Conservation (phyloP, 2,888 invertebrate genomes). For the Ochropleura leucogaster region DNA sequence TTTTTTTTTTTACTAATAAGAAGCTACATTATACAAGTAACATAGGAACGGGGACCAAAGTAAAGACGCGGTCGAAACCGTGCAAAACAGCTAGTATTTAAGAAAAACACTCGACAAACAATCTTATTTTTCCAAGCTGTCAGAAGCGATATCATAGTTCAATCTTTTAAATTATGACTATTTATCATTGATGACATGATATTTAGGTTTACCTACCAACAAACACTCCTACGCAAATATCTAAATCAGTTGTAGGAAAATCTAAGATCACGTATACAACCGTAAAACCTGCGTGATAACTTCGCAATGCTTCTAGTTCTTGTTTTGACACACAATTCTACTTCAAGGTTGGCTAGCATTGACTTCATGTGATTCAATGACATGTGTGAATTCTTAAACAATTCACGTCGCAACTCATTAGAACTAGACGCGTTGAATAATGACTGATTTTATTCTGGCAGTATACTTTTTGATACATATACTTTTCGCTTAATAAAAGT, state of each 20-base stretch:
- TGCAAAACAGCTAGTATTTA: neutral
- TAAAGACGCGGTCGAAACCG: no score
- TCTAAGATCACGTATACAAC: conserved; percentile 56
- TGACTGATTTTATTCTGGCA: conserved; percentile 11
- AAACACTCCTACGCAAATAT: neutral
- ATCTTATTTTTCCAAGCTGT: neutral
- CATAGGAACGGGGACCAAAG: no score
- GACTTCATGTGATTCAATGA: conserved; percentile 59
- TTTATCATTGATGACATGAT: conserved; percentile 9
- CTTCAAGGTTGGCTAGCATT: conserved; percentile 54
- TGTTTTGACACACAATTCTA: conserved; percentile 67
- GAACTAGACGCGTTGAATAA: neutral
- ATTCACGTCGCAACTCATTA: conserved; percentile 44
- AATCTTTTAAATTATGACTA: neutral
- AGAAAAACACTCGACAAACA: neutral
- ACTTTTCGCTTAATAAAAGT: neutral
- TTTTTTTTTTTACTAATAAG: no score
- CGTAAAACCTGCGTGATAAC: conserved; percentile 64
- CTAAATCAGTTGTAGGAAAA: conserved; percentile 26
- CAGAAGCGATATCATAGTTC: neutral
- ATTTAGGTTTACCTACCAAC: neutral
- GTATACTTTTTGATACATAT: neutral
- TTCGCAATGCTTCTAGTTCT: conserved; percentile 65
- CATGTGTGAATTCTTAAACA: conserved; percentile 51
- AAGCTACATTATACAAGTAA: no score